Evolutionary conservation across 2,888 invertebrate species (phyloP).

Genomic region (Cheilosia vulpina): DNA sequence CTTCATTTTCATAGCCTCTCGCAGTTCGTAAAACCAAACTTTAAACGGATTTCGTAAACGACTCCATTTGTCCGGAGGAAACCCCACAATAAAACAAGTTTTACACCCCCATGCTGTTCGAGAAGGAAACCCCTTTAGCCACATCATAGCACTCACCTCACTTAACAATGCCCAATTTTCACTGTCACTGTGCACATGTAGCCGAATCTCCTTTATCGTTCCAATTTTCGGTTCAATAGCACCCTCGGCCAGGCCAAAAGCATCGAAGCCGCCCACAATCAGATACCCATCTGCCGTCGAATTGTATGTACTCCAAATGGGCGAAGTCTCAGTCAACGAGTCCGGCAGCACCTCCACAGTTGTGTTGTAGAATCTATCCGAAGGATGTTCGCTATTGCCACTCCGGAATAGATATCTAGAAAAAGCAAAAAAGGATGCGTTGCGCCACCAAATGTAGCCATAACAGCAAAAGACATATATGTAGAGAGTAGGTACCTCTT

Average conservation of each 20-base stretch:
- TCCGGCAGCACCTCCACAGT: constrained; percentile 91
- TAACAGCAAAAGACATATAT: constrained; percentile 1
- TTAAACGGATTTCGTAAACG: constrained; percentile 6
- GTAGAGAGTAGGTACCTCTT: constrained; percentile 85
- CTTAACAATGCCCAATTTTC: constrained; percentile 96
- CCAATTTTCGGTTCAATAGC: constrained; percentile 87
- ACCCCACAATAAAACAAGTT: not conserved
- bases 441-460: not conserved
- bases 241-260: constrained; percentile 92
- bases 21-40: constrained; percentile 14
- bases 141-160: constrained; percentile 87
- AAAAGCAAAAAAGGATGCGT: constrained; percentile 39
- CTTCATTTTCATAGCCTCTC: constrained; percentile 22
- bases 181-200: constrained; percentile 92
- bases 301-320: constrained; percentile 85
- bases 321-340: constrained; percentile 82
- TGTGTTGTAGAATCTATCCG: constrained; percentile 94
- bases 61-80: not conserved
- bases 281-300: constrained; percentile 88
- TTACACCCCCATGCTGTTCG: not conserved
- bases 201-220: constrained; percentile 88
- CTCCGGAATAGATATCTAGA: constrained; percentile 92
- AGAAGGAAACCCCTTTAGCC: not conserved
- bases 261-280: constrained; percentile 90
- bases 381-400: constrained; percentile 94